These are phyloP conservation scores for Aphaenogaster ashmeadi DNA, from an alignment of 1,140 invertebrate species.

Conservation along the genomic window DNA sequence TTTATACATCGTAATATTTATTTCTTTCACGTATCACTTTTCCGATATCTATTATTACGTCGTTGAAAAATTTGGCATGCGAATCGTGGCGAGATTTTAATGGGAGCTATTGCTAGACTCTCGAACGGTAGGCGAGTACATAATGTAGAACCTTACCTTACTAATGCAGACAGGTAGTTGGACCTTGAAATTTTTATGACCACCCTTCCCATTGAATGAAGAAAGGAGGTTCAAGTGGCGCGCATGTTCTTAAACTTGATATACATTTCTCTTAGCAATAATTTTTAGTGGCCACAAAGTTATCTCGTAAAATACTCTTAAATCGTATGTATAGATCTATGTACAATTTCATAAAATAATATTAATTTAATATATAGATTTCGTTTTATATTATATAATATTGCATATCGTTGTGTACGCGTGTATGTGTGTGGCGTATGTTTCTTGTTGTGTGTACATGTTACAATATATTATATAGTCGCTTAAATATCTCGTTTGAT, in stretches of 20 bases:
- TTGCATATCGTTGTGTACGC: constrained; percentile 62
- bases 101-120: constrained; percentile 40
- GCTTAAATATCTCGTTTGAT: constrained; percentile 81
- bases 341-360: constrained; percentile 85
- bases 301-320: constrained; percentile 81
- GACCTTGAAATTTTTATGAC: constrained; percentile 63
- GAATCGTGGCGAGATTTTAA: constrained; percentile 51
- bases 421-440: neutral
- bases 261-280: constrained; percentile 67
- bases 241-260: constrained; percentile 54
- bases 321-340: constrained; percentile 79
- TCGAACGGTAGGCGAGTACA: constrained; percentile 40
- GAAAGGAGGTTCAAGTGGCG: constrained; percentile 1
- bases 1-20: constrained; percentile 43
- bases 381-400: constrained; percentile 79
- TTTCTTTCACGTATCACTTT: constrained; percentile 37
- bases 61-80: constrained; percentile 66
- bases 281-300: constrained; percentile 76
- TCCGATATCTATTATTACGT: constrained; percentile 41
- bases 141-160: constrained; percentile 61
- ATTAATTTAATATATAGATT: constrained; percentile 82
- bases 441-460: constrained; percentile 48
- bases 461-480: constrained; percentile 79
- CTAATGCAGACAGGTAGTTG: constrained; percentile 68
- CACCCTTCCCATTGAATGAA: neutral